phyloP scores from a whole-genome alignment of 2,888 invertebrate species.

The Brenthis hecate region DNA sequence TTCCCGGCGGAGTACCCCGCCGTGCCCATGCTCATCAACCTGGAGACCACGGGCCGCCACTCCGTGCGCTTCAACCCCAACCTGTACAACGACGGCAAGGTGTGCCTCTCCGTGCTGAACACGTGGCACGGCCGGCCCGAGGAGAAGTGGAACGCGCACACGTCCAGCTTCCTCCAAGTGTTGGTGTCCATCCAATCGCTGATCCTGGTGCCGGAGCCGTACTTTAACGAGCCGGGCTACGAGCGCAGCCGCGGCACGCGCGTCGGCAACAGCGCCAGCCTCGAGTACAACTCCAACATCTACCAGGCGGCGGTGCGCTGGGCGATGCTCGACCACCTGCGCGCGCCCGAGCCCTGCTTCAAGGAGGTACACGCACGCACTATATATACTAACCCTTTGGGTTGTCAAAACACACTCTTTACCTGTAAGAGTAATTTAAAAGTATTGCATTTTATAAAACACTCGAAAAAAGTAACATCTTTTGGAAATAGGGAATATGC shows the following conservation, averaged over 20 bases:
- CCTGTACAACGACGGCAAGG: conserved; percentile 96
- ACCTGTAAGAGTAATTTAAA: too few relatives aligned
- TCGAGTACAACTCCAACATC: conserved; percentile 97
- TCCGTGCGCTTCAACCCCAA: conserved; percentile 96
- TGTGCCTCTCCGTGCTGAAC: conserved; percentile 95
- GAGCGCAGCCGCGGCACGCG: conserved; percentile 94
- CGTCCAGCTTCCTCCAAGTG: conserved; percentile 96
- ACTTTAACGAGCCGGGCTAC: conserved; percentile 97
- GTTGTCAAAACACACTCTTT: too few relatives aligned
- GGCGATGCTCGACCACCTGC: conserved; percentile 97
- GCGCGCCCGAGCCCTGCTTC: conserved; percentile 95
- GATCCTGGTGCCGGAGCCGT: conserved; percentile 95
- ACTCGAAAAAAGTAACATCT: too few relatives aligned
- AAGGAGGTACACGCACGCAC: conserved; percentile 85
- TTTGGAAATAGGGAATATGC: background rate
- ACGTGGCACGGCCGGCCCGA: conserved; percentile 98
- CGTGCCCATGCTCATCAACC: conserved; percentile 94
- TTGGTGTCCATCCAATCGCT: conserved; percentile 96
- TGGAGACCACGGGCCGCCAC: conserved; percentile 94
- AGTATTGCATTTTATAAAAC: too few relatives aligned
- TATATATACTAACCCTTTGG: background rate
- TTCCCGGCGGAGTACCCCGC: conserved; percentile 92
- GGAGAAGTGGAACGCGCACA: conserved; percentile 98
- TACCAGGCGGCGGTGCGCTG: conserved; percentile 96
- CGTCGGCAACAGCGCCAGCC: conserved; percentile 93